Percentiles rank a stretch among this genome's conserved stretches.
Evolutionary conservation across 2,797 vertebrate species (phyloP).

Genomic region (Phataginus tetradactyla): DNA sequence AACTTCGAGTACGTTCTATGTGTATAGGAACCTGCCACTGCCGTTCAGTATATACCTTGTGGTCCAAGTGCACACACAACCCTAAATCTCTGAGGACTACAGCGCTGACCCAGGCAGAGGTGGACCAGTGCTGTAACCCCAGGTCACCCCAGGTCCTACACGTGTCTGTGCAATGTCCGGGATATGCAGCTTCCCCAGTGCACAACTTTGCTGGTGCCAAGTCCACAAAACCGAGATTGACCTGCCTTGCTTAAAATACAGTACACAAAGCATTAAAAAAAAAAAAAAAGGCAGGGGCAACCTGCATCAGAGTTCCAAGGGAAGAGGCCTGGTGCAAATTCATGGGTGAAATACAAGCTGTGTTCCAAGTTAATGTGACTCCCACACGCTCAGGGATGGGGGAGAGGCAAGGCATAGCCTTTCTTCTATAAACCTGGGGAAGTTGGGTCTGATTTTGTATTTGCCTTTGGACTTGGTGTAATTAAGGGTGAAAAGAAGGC

Average conservation of each 20-base stretch:
- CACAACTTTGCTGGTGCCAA: background rate
- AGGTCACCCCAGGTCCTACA: background rate
- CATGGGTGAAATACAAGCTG: slow-evolving; percentile 61
- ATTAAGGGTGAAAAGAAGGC: slow-evolving; percentile 80
- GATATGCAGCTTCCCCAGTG: background rate
- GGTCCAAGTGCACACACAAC: background rate
- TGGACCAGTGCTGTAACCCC: background rate
- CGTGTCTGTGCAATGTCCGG: background rate
- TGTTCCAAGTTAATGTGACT: slow-evolving; percentile 43
- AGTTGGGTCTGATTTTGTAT: slow-evolving; percentile 60
- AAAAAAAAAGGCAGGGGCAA: background rate
- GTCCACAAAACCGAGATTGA: background rate
- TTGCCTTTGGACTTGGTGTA: slow-evolving; percentile 79
- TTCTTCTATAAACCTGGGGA: slow-evolving; percentile 66
- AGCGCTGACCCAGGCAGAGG: background rate
- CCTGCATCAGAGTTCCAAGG: background rate
- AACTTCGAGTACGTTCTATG: background rate
- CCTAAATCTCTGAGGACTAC: background rate
- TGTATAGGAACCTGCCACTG: background rate
- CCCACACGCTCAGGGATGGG: background rate
- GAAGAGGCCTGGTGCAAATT: background rate
- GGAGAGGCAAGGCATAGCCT: background rate
- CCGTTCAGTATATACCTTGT: background rate
- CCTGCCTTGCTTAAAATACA: slow-evolving; percentile 1
- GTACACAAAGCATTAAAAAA: background rate